phyloP scores from a whole-genome alignment of 2,113 vertebrate species.

The Morone saxatilis region DNA sequence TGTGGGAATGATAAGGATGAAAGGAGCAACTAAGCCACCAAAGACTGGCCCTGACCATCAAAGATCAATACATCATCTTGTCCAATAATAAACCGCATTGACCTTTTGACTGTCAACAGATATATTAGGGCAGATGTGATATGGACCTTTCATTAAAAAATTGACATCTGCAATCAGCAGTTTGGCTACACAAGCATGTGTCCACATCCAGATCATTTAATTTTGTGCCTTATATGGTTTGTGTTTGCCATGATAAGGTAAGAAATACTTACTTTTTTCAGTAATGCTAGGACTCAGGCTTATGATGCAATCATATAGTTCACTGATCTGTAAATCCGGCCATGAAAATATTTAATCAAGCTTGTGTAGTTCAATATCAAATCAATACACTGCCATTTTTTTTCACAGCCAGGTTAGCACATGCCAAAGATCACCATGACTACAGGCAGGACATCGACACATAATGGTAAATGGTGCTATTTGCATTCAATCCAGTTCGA shows the following conservation, averaged over 20 bases:
- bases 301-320: slow-evolving; percentile 39
- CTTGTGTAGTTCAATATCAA: slow-evolving; percentile 49
- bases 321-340: slow-evolving; percentile 48
- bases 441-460: slow-evolving; percentile 31
- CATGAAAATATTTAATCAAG: slow-evolving; percentile 58
- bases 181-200: background rate
- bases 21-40: slow-evolving; percentile 45
- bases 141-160: slow-evolving; percentile 31
- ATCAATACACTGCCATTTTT: slow-evolving; percentile 52
- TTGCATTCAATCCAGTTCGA: slow-evolving; percentile 25
- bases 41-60: slow-evolving; percentile 18
- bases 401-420: slow-evolving; percentile 46
- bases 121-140: slow-evolving; percentile 33
- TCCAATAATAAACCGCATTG: slow-evolving; percentile 50
- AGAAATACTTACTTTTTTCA: background rate
- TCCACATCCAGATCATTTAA: background rate
- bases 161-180: slow-evolving; percentile 8
- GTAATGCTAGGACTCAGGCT: background rate
- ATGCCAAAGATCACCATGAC: slow-evolving; percentile 54
- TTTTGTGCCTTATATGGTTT: background rate
- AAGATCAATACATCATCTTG: slow-evolving; percentile 64
- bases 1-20: slow-evolving; percentile 64
- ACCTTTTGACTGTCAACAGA: slow-evolving; percentile 54
- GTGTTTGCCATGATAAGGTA: background rate
- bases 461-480: background rate